A percentile compares a stretch with the other conserved stretches of the same genome.
Evolutionary conservation across 2,113 vertebrate genomes (phyloP).

Genomic region (Clarias magur): DNA sequence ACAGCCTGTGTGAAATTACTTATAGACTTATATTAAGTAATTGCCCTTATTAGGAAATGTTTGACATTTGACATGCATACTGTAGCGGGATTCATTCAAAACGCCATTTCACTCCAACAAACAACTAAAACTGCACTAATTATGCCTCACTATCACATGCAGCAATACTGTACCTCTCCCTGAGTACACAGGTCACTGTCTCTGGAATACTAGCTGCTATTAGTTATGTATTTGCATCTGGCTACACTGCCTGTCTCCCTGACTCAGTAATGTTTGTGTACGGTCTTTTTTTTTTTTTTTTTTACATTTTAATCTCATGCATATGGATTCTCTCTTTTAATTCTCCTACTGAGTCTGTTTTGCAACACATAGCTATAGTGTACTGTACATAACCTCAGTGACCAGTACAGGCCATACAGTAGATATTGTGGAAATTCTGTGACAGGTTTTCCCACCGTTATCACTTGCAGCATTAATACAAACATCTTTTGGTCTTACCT

Average conservation of each 20-base stretch:
- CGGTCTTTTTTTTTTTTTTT: background rate
- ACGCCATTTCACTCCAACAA: background rate
- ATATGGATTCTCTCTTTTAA: background rate
- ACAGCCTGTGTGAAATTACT: background rate
- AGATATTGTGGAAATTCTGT: background rate
- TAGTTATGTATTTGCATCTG: background rate
- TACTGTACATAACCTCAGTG: background rate
- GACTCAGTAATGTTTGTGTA: background rate
- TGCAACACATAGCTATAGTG: background rate
- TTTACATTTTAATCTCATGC: background rate
- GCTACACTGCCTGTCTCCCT: background rate
- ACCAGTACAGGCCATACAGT: background rate
- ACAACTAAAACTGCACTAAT: background rate
- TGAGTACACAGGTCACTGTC: background rate
- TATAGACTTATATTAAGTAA: background rate
- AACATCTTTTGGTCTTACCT: slow-evolving; percentile 77
- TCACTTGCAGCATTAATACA: background rate
- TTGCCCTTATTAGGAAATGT: background rate
- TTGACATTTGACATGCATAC: background rate
- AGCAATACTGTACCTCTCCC: no score
- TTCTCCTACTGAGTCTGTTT: background rate
- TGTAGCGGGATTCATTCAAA: background rate
- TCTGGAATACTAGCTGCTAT: background rate
- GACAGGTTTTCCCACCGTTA: background rate
- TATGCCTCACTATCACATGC: background rate